Conservation (phyloP, 2,888 invertebrate species). For the Aleiodes alternator region DNA sequence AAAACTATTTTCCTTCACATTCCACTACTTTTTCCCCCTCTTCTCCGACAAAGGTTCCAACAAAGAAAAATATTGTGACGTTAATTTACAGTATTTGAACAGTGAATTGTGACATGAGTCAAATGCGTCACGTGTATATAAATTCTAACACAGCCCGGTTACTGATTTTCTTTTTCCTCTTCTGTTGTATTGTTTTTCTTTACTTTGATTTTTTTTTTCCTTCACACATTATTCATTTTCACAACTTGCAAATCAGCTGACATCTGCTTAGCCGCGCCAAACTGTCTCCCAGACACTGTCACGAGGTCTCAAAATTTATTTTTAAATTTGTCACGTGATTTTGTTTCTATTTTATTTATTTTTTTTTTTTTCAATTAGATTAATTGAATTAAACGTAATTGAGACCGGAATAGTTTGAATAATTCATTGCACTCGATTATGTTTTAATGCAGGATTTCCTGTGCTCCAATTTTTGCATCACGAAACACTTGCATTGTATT, state of each 20-base stretch:
- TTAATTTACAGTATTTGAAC: not conserved
- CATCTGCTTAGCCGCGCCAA: constrained; percentile 23
- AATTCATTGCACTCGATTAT: too few relatives aligned
- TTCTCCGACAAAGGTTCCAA: not conserved
- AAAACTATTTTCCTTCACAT: constrained; percentile 6
- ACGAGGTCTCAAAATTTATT: constrained; percentile 29
- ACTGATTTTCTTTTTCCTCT: too few relatives aligned
- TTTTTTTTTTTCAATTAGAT: not conserved
- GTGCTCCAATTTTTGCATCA: too few relatives aligned
- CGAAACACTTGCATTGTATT: too few relatives aligned
- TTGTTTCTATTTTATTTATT: too few relatives aligned
- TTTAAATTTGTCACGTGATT: constrained; percentile 15
- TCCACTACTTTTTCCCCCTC: not conserved
- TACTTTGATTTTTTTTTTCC: not conserved
- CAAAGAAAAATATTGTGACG: not conserved
- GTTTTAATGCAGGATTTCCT: too few relatives aligned
- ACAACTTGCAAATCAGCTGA: constrained; percentile 26
- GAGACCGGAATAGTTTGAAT: too few relatives aligned
- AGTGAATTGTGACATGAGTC: not conserved
- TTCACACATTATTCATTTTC: not conserved
- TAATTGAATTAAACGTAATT: not conserved
- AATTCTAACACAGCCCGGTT: too few relatives aligned
- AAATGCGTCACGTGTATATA: not conserved
- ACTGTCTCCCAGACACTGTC: constrained; percentile 25
- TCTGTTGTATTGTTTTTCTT: too few relatives aligned